These are phyloP conservation scores for Heliconius aoede DNA, from an alignment of 2,888 invertebrate genomes.

Conservation along the genomic window DNA sequence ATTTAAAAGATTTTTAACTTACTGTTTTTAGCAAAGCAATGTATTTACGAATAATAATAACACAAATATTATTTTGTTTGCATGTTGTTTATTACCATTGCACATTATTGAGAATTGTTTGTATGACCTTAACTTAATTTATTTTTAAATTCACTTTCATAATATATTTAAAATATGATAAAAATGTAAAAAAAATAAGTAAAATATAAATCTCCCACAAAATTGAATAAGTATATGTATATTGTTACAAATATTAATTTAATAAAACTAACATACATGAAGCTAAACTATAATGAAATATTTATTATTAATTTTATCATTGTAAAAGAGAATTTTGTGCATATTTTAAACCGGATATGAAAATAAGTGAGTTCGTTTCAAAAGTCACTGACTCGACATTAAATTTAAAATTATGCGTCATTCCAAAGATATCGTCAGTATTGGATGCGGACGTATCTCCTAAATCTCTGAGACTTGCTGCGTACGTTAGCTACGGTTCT, in stretches of 20 bases:
- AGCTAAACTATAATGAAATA: background rate
- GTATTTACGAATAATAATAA: background rate
- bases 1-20: background rate
- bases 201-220: too few species aligned
- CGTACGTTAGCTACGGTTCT: conserved; percentile 27
- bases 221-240: too few species aligned
- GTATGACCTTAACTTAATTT: background rate
- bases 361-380: conserved; percentile 44
- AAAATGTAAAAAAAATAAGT: background rate
- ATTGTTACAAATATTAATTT: too few species aligned
- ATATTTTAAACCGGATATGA: conserved; percentile 18
- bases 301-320: background rate
- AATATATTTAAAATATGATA: background rate
- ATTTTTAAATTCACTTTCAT: background rate
- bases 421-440: conserved; percentile 52
- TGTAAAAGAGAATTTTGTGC: background rate
- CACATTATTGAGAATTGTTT: background rate
- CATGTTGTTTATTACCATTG: background rate
- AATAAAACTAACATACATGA: background rate
- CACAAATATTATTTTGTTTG: background rate
- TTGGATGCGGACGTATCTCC: conserved; percentile 24
- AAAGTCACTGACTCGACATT: conserved; percentile 75
- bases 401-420: conserved; percentile 71
- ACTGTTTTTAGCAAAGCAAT: background rate
- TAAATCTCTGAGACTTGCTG: conserved; percentile 28